Conservation (phyloP, 2,113 vertebrate genomes). For the Ochotona curzoniae region DNA sequence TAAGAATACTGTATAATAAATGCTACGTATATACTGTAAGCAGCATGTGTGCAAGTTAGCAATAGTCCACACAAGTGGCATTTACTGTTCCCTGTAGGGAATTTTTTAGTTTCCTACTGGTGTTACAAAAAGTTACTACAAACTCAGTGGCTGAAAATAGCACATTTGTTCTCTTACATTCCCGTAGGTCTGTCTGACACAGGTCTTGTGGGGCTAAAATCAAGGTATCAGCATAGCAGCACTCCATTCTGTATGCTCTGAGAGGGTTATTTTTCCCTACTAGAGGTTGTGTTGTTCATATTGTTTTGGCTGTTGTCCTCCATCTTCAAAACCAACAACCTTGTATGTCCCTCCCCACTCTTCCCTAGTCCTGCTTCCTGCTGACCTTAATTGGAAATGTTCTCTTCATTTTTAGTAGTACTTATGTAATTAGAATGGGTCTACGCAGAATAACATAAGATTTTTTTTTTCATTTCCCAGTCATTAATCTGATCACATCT, state of each 20-base stretch:
- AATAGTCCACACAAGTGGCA: neutral
- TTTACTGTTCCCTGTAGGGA: neutral
- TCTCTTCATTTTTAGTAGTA: neutral
- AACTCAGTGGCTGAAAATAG: neutral
- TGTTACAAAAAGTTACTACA: neutral
- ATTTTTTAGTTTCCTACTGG: neutral
- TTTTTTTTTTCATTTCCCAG: neutral
- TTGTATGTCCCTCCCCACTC: neutral
- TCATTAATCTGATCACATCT: neutral
- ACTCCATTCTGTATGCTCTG: neutral
- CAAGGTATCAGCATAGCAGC: neutral
- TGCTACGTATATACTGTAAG: neutral
- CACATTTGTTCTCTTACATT: neutral
- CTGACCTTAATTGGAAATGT: neutral
- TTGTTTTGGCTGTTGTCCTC: neutral
- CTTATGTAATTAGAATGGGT: neutral
- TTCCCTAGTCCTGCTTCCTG: neutral
- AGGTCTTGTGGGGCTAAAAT: conserved; percentile 21
- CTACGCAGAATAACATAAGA: neutral
- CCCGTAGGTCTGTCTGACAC: neutral
- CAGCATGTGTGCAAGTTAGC: neutral
- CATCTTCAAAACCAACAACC: neutral
- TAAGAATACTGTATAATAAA: neutral
- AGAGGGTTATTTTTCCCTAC: neutral
- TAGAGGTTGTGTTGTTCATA: neutral